Conservation (phyloP, 2,888 invertebrate genomes). For the Pyrochroa serraticornis region DNA sequence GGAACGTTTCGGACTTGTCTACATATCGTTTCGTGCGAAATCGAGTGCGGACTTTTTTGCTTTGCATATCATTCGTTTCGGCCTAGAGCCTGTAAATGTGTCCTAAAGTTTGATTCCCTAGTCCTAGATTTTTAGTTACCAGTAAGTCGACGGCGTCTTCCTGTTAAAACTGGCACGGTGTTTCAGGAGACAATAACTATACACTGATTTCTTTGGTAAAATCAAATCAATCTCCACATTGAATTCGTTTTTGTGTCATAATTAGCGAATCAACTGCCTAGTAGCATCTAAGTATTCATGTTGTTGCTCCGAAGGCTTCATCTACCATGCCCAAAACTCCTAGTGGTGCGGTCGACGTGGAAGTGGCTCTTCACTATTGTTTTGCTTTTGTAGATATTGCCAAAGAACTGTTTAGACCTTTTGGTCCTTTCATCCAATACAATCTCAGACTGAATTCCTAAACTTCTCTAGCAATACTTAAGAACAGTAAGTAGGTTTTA, state of each 20-base stretch:
- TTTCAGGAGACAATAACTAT: conserved; percentile 9
- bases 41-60: conserved; percentile 13
- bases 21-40: not conserved
- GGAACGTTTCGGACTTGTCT: not conserved
- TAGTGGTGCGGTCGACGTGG: not conserved
- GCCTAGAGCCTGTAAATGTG: not conserved
- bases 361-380: not conserved
- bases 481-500: conserved; percentile 33
- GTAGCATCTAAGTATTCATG: too few relatives aligned
- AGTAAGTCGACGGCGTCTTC: conserved; percentile 32
- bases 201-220: not conserved
- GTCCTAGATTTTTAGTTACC: conserved; percentile 43
- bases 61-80: conserved; percentile 32
- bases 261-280: conserved; percentile 11
- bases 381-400: conserved; percentile 38
- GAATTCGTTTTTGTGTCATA: conserved; percentile 29
- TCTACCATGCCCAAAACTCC: not conserved
- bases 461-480: conserved; percentile 49
- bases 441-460: conserved; percentile 51
- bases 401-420: conserved; percentile 42
- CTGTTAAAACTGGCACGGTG: conserved; percentile 19
- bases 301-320: not conserved
- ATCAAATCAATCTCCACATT: too few relatives aligned
- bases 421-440: conserved; percentile 37
- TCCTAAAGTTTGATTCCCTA: conserved; percentile 34